phyloP scores from a whole-genome alignment of 2,888 invertebrate genomes.

The Willowsia nigromaculata region DNA sequence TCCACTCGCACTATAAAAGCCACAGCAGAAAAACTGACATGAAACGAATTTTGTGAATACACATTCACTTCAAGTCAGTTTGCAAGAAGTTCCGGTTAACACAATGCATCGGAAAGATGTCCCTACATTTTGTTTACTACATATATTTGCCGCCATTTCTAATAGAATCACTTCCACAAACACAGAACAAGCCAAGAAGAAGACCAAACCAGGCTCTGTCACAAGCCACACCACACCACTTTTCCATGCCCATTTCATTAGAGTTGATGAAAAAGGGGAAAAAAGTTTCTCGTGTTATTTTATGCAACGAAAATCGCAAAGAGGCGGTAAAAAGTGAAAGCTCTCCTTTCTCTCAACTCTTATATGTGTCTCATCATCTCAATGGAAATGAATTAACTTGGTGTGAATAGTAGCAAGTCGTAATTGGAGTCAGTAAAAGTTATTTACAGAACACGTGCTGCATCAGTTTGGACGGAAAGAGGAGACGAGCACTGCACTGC shows the following conservation, averaged over 20 bases:
- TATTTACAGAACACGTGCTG: conserved; percentile 15
- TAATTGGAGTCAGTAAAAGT: conserved; percentile 50
- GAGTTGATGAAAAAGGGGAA: conserved; percentile 36
- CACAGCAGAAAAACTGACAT: conserved; percentile 54
- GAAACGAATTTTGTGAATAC: conserved; percentile 34
- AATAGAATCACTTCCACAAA: conserved; percentile 4
- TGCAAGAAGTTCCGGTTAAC: conserved; percentile 11
- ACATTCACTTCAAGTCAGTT: conserved; percentile 3
- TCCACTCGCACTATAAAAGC: conserved; percentile 40
- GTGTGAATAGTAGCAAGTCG: conserved; percentile 39
- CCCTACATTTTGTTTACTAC: conserved; percentile 8
- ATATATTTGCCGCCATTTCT: neutral
- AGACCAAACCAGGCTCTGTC: conserved; percentile 41
- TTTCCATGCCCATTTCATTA: conserved; percentile 57
- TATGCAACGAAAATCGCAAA: neutral
- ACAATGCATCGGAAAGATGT: neutral
- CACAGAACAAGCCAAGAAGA: conserved; percentile 16
- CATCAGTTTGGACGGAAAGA: neutral
- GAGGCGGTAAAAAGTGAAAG: conserved; percentile 33
- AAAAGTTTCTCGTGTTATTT: conserved; percentile 12
- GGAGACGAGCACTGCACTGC: neutral
- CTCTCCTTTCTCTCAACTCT: conserved; percentile 2
- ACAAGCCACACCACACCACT: conserved; percentile 47
- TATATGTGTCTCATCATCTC: conserved; percentile 34
- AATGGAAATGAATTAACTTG: conserved; percentile 44